Evolutionary conservation across 2,888 invertebrate species (phyloP), one percentile per base, ranked within the genome.

Genomic region (Ophraella communa): DNA sequence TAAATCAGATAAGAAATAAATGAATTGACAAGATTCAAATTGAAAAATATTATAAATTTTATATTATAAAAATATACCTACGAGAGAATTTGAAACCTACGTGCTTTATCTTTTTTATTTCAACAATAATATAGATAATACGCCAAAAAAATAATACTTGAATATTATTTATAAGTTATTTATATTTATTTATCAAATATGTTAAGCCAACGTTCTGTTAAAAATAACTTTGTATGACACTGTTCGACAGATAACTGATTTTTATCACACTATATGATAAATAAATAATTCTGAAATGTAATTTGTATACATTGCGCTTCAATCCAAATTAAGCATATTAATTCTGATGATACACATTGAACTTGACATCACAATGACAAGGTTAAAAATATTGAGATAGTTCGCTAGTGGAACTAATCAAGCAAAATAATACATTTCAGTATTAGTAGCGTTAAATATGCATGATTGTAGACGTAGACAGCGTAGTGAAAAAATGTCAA

Each of bases 1-100:
- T 57, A 57, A 57, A 57, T 57, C 57, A 57, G 42, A 57, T 35
- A 21, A 35, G 57, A 57, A 35, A 57, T 57, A 57, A 57, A 57
- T 57, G 57, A 57, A 57, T 35, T 57, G 57, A 49, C 21, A 27
- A 45, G 20, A 56, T 30, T 45, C 20, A 17, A 56, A 56, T 56
- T 42, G 56, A 45, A 45, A 44, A 56, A 27, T 56, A 27, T 27
- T 7, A 8, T 1, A 14, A 39, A 39, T 39, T 17, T 17, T 30
- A 11, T 10, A 11, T 30, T 11, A 1, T 10, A 30, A 10, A 2
- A 30, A 30, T 10, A 30, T 30, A 30, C 11, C 10, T 10, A 3
- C 30, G 2, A 3, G 30, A n/a, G n/a, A n/a, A 30, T 30, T 30
- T 30, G 3, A 11, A 11, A 7, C 10, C 8, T 10, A 8, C 10